These are phyloP conservation scores for Pituophis catenifer DNA, from an alignment of 2,113 vertebrate genomes.

Conservation along the genomic window DNA sequence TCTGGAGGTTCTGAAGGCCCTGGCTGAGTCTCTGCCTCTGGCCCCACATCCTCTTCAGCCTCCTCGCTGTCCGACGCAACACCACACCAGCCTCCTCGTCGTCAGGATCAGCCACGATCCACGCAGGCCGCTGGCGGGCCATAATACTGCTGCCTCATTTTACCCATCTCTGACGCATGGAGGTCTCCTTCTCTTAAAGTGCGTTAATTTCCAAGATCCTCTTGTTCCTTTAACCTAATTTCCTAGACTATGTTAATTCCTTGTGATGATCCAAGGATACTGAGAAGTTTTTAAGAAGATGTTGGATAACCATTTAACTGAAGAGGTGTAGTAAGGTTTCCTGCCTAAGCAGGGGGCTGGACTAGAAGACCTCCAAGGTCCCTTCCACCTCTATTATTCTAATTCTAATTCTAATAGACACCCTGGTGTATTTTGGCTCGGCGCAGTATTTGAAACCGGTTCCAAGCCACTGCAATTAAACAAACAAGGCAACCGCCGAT, in stretches of 20 bases:
- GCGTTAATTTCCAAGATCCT: constrained; percentile 62
- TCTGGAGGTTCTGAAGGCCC: too few relatives aligned
- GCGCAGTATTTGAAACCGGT: neutral
- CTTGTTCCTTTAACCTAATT: constrained; percentile 60
- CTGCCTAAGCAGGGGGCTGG: too few relatives aligned
- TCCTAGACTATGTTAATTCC: constrained; percentile 58
- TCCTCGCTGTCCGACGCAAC: too few relatives aligned
- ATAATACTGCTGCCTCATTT: constrained; percentile 44
- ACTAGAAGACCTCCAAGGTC: too few relatives aligned
- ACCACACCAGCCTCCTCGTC: too few relatives aligned
- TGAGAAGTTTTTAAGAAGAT: constrained; percentile 4
- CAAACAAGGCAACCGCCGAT: neutral
- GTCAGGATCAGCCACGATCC: too few relatives aligned
- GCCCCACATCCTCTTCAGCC: too few relatives aligned
- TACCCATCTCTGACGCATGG: constrained; percentile 55
- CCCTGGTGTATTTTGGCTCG: neutral
- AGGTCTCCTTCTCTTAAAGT: constrained; percentile 62
- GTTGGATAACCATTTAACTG: too few relatives aligned
- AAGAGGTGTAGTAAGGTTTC: too few relatives aligned
- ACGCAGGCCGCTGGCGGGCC: too few relatives aligned
- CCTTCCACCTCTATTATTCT: too few relatives aligned
- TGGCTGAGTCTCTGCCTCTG: too few relatives aligned
- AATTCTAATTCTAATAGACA: neutral
- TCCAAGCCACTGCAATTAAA: neutral
- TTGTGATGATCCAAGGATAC: constrained; percentile 31